Evolutionary conservation across 2,888 invertebrate genomes (phyloP), one percentile per base, ranked within the genome.

Genomic region (Camptogramma bilineatum): DNA sequence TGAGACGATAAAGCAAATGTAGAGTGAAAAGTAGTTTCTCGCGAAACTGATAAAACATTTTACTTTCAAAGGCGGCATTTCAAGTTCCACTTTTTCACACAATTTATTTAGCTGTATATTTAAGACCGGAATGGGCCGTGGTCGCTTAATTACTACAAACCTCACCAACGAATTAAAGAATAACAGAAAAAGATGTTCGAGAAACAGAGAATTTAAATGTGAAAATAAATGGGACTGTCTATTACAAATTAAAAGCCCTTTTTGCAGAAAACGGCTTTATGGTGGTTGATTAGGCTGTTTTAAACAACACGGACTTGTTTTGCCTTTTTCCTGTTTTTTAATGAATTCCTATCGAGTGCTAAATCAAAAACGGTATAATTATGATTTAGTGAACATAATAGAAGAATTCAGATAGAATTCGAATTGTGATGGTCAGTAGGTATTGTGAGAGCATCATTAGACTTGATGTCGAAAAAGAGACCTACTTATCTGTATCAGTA

Each of bases 81-180:
- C 10, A 57, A 54, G 69, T 71, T 71, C 72, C 73, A 76, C 74
- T 74, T 77, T 3, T 76, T 71, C 70, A 60, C 55, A 42, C 74
- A 75, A 79, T 80, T 81, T 77, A 75, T 74, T 75, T 74, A 39
- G 60, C 64, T 72, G 73, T 65, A 34, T 68, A 70, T 73, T 79
- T 63, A 75, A 71, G 68, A 67, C 60, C 63, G 63, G 59, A 80
- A 77, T 73, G 71, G 72, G 73, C 75, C 73, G 64, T 75, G 73
- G 71, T 66, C 68, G 64, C 61, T 73, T 78, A 80, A 83, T 81
- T 81, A 79, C 56, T 47, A 31, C 71, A 68, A 72, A 65, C 71
- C 74, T 69, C 71, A 28, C 28, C 63, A 65, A 66, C 57, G 70
- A 81, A 82, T 75, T 75, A 75, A 78, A 78, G 67, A 78, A 82